These are phyloP conservation scores for Protosalanx chinensis DNA, from an alignment of 2,797 vertebrate genomes.

Conservation along the genomic window DNA sequence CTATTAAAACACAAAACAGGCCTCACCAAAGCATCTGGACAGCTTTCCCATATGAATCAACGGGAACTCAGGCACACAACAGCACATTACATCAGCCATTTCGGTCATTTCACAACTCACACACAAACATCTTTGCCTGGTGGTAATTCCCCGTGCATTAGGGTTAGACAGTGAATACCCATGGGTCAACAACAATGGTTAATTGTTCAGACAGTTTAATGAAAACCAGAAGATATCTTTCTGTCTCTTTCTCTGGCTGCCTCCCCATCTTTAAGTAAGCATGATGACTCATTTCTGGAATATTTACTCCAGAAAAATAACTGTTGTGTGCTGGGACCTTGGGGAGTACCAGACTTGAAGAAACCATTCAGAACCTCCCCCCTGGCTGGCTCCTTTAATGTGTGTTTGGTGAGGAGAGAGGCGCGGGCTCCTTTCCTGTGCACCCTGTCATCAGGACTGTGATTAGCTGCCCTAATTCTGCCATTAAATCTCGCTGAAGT, in stretches of 20 bases:
- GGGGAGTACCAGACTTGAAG: not conserved
- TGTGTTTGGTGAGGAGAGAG: not conserved
- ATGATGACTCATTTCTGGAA: not conserved
- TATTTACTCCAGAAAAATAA: not conserved
- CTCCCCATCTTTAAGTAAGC: not conserved
- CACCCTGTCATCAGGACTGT: not conserved
- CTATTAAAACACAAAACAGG: no score
- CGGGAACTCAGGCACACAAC: slow-evolving; percentile 1
- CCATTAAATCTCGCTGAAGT: no score
- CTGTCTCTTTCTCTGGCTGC: not conserved
- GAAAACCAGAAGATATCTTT: not conserved
- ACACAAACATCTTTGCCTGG: not conserved
- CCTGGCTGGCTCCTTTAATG: not conserved
- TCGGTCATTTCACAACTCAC: not conserved
- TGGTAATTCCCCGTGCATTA: not conserved
- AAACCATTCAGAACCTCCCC: not conserved
- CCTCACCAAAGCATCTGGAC: no score
- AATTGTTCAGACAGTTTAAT: not conserved
- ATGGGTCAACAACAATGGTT: not conserved
- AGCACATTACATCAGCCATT: not conserved
- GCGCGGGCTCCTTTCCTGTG: not conserved
- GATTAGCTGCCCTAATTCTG: no score
- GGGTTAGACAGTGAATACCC: not conserved
- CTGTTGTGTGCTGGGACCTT: no score
- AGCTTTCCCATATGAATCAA: not conserved